Base-by-base conservation (phyloP, 2,797 vertebrate genomes). In the Macrochelys suwanniensis region DNA sequence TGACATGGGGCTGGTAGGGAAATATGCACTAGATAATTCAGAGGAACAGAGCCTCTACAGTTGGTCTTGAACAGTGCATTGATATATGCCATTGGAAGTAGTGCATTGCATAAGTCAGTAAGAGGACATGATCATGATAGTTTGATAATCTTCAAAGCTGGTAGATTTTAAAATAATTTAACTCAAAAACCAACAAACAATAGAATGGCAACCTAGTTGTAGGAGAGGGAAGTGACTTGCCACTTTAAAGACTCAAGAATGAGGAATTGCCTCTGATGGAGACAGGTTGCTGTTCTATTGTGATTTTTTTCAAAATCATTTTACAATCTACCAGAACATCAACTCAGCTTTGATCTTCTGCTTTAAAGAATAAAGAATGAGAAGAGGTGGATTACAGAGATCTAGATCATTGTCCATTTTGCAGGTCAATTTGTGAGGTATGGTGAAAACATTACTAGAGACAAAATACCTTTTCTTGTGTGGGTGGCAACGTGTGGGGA, bases 1-100 rank as follows among this genome's bases (percentile, higher is more conserved):
- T 77, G 94, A 96, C 93, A 94, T 94, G 89, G 89, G 95, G 96
- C 91, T 96, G 91, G 93, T 94, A 94, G 82, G 85, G 97, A 97
- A 95, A 95, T 93, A 96, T 94, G 93, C 88, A 89, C 84, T 80
- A 95, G 94, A 89, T 96, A 95, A 94, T 81, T 5, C 68, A 42
- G 68, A 42, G 68, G 37, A 71, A 71, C 68, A 71, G 28, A 61
- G 28, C 28, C 13, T 31, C 12, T 28, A 6, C 5, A 90, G 95
- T 71, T 95, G 94, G 96, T 94, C n/a, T 95, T 88, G 94, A 65
- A 93, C 94, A 96, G 87, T 92, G 54, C 0, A 0, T 85, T 97
- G 85, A 96, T 92, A 87, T 94, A 92, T 92, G 94, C 85, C 93
- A 90, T 42, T 71, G 84, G 49, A 90, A 28, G 13, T 37, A 76